These are phyloP conservation scores for Hipposideros armiger DNA, from an alignment of 2,113 vertebrate genomes.

Conservation along the genomic window DNA sequence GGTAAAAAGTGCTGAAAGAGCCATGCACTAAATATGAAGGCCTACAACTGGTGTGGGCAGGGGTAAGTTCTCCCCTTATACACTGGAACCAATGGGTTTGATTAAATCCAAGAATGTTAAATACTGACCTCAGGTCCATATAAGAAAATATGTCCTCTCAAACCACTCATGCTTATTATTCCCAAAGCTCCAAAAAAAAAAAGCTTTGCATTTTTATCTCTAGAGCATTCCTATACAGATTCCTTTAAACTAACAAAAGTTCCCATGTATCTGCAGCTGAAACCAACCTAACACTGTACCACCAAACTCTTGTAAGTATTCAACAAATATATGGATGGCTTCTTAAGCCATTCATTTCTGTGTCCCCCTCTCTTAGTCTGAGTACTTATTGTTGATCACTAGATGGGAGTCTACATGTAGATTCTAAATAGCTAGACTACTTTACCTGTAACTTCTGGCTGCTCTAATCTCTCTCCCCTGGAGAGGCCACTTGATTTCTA, in stretches of 20 bases:
- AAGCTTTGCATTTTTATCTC: not conserved
- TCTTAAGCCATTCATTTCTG: not conserved
- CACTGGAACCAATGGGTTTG: not conserved
- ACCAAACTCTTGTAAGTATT: not conserved
- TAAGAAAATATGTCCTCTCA: not conserved
- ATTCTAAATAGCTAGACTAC: not conserved
- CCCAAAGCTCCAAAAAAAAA: not conserved
- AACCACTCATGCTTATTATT: not conserved
- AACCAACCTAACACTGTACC: not conserved
- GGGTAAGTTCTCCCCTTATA: not conserved
- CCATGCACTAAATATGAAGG: accelerated
- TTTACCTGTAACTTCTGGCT: not conserved
- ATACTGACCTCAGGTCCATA: not conserved
- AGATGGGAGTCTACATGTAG: not conserved
- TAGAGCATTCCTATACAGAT: not conserved
- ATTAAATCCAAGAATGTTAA: not conserved
- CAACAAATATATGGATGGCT: not conserved
- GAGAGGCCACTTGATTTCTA: not conserved
- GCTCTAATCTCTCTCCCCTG: not conserved
- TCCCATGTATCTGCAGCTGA: not conserved
- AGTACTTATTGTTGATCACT: constrained; percentile 31
- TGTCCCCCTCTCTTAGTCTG: not conserved
- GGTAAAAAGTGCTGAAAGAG: not conserved
- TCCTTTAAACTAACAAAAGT: not conserved
- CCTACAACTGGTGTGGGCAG: accelerated